Percentiles rank a stretch among this genome's conserved stretches.
Conservation (phyloP, 1,140 invertebrate genomes). For the Ceratina australensis region DNA sequence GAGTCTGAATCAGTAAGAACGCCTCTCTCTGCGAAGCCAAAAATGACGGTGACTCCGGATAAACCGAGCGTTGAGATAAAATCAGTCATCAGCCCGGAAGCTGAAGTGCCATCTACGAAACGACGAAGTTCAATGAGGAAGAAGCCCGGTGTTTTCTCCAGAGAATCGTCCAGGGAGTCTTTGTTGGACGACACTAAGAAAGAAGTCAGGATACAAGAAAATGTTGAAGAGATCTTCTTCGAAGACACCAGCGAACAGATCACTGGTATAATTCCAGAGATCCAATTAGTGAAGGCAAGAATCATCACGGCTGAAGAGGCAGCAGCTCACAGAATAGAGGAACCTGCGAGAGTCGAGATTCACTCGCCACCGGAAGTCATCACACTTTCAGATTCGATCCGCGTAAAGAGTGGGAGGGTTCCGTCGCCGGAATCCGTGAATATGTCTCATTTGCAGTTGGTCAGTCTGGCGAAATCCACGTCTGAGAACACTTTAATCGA, state of each 20-base stretch:
- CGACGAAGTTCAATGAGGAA: slow-evolving; percentile 56
- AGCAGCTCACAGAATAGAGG: slow-evolving; percentile 30
- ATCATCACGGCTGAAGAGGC: slow-evolving; percentile 70
- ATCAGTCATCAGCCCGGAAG: background rate
- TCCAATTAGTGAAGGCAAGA: slow-evolving; percentile 68
- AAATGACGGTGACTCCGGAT: background rate
- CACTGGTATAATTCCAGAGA: slow-evolving; percentile 50
- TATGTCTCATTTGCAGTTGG: slow-evolving; percentile 52
- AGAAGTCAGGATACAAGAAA: slow-evolving; percentile 71
- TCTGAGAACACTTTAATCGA: slow-evolving; percentile 68
- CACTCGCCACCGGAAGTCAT: slow-evolving; percentile 54
- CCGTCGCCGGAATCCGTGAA: slow-evolving; percentile 45
- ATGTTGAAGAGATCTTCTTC: slow-evolving; percentile 67
- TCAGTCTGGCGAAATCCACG: slow-evolving; percentile 65
- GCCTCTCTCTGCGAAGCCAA: background rate
- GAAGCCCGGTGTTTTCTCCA: slow-evolving; percentile 47
- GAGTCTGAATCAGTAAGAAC: background rate
- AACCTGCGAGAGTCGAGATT: slow-evolving; percentile 39
- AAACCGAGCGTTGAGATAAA: background rate
- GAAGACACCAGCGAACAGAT: slow-evolving; percentile 61
- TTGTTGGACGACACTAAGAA: slow-evolving; percentile 62
- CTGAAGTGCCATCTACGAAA: slow-evolving; percentile 9
- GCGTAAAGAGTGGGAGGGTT: slow-evolving; percentile 29
- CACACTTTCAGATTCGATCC: slow-evolving; percentile 21
- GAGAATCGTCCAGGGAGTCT: slow-evolving; percentile 59